These are phyloP conservation scores for Porites lobata DNA, from an alignment of 92 coral and sea anemone species.

Conservation along the genomic window DNA sequence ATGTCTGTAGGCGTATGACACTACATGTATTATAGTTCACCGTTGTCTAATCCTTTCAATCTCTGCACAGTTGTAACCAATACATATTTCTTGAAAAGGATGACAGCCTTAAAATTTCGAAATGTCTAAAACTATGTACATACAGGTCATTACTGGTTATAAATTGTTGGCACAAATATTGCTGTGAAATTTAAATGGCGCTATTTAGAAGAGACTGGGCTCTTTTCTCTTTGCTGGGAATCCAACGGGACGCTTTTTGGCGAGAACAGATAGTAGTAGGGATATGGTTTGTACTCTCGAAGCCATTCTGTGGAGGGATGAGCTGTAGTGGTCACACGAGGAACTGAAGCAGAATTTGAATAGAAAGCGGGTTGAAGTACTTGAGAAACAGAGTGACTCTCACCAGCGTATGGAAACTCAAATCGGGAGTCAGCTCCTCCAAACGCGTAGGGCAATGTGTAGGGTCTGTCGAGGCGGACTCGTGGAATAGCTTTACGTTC, in stretches of 20 bases:
- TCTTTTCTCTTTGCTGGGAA: slow-evolving; percentile 13
- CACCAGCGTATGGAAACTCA: not conserved
- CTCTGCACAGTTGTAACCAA: not conserved
- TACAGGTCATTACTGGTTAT: not conserved
- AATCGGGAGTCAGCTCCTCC: not conserved
- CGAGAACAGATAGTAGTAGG: slow-evolving; percentile 25
- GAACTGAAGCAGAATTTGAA: not conserved
- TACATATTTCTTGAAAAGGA: not conserved
- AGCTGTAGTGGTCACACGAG: not conserved
- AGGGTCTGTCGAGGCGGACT: not conserved
- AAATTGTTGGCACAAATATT: not conserved
- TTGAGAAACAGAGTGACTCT: not conserved
- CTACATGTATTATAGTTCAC: no score
- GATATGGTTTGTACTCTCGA: slow-evolving; percentile 42
- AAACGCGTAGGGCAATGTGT: not conserved
- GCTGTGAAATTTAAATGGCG: not conserved
- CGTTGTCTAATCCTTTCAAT: no score
- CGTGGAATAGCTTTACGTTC: not conserved
- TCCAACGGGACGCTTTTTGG: slow-evolving; percentile 4
- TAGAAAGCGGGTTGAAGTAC: not conserved
- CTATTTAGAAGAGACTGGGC: not conserved
- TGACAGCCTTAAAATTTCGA: not conserved
- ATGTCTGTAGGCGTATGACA: no score
- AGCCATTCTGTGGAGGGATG: slow-evolving; percentile 37
- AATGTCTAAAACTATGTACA: not conserved